Evolutionary conservation across 2,797 vertebrate genomes (phyloP).

Genomic region (Periparus ater): DNA sequence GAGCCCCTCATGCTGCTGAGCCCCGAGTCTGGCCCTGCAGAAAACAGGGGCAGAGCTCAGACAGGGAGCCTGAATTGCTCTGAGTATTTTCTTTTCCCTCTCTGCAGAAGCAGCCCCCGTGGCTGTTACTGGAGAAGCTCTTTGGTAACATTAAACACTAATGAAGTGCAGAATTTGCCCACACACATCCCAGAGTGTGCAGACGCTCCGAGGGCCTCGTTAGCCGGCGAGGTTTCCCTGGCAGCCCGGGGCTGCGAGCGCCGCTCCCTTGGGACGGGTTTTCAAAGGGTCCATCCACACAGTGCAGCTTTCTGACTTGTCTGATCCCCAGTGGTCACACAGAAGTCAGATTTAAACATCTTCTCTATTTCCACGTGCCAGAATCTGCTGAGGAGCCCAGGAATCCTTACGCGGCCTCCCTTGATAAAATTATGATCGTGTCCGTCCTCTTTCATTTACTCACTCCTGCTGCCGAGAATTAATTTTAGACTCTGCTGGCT

Average conservation of each 20-base stretch:
- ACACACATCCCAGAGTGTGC: neutral
- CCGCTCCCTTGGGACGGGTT: neutral
- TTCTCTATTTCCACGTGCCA: neutral
- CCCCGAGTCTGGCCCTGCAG: neutral
- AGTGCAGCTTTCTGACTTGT: neutral
- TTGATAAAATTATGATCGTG: neutral
- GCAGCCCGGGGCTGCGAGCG: neutral
- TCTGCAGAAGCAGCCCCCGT: rapidly evolving
- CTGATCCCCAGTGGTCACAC: neutral
- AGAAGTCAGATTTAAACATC: neutral
- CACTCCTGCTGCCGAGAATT: neutral
- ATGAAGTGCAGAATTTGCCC: neutral
- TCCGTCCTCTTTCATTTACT: neutral
- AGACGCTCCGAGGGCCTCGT: neutral
- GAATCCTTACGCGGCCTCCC: neutral
- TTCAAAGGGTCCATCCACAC: neutral
- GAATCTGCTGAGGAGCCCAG: neutral
- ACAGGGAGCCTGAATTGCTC: neutral
- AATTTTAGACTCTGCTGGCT: conserved; percentile 17
- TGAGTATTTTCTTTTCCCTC: neutral
- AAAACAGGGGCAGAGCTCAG: rapidly evolving
- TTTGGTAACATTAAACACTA: neutral
- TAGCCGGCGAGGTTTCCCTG: neutral
- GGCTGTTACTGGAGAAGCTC: neutral
- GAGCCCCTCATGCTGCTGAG: rapidly evolving